Evolutionary conservation across 2,888 invertebrate genomes (phyloP), one percentile per base, ranked within the genome.

Genomic region (Diaprepes abbreviatus): DNA sequence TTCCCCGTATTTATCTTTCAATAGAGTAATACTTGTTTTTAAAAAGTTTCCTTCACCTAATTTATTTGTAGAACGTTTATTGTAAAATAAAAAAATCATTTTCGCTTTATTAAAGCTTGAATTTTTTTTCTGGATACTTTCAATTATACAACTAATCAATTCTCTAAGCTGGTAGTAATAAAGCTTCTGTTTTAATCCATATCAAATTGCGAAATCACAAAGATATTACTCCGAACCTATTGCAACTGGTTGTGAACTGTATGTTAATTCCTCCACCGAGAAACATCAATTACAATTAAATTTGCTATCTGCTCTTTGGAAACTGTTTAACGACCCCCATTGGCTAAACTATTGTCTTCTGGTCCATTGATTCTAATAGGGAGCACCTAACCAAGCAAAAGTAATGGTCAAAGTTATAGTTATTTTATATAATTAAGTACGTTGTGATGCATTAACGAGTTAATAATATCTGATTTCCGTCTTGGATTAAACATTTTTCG

Each of bases 241-340:
- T 14, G 9, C 38, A 36, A 57, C 35, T 57, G 38, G 57, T 36
- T 38, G 38, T 38, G 24, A 57, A 38, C 38, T 57, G 38, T 48
- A 67, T 54, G 60, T 66, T 62, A 70, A 70, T 70, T 60, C 31
- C 36, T 43, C 62, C 35, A 10, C n/a, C 31, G 63, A 55, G 62
- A 50, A 28, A 21, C 70, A 70, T 66, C 66, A 66, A 62, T 67
- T 66, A 55, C 40, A 50, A 71, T 71, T 71, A 67, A 64, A 33
- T 58, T 68, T 59, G 52, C 43, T 68, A 71, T 71, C 71, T 68
- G 68, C 52, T 43, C 55, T 71, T 54, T 65, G 71, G 54, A 67
- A 67, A 69, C 69, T 65, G 58, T 52, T 55, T 66, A 72, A 69
- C 60, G 66, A 63, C 50, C 62, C 62, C 65, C 35, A 19, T 14